A percentile compares a stretch with the other conserved stretches of the same genome.
Evolutionary conservation across 1,140 invertebrate species (phyloP).

Genomic region (Ctenoplectra terminalis): DNA sequence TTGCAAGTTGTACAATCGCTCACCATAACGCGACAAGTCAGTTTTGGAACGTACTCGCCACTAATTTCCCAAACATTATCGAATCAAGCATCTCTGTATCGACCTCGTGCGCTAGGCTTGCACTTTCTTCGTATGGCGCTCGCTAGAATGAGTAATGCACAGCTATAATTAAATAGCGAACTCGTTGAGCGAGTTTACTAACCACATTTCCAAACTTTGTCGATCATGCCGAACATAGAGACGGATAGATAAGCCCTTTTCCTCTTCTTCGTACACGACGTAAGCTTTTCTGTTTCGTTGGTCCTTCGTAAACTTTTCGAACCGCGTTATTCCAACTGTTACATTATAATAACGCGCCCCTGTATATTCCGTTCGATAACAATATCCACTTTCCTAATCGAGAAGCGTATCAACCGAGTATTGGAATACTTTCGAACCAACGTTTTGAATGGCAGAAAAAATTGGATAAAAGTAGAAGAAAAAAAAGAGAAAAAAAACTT

Average conservation of each 20-base stretch:
- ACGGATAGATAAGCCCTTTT: slow-evolving; percentile 3
- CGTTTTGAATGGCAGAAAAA: neutral
- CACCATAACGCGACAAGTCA: neutral
- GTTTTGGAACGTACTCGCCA: neutral
- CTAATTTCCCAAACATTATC: slow-evolving; percentile 27
- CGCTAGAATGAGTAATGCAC: slow-evolving; percentile 30
- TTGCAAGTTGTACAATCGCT: neutral
- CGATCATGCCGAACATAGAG: slow-evolving; percentile 16
- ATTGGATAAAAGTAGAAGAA: neutral
- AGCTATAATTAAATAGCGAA: slow-evolving; percentile 47
- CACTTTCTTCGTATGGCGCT: slow-evolving; percentile 16
- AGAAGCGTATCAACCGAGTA: neutral
- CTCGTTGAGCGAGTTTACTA: slow-evolving; percentile 40
- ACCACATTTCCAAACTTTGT: slow-evolving; percentile 43
- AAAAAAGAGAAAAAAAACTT: neutral
- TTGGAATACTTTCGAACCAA: neutral
- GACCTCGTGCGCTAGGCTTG: neutral
- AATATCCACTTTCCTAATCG: neutral
- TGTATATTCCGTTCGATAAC: neutral
- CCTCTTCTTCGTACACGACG: neutral
- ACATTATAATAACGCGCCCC: neutral
- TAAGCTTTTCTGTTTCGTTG: neutral
- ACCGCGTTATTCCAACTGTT: neutral
- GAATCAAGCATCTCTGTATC: slow-evolving; percentile 2
- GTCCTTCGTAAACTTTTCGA: neutral